These are phyloP conservation scores for Cryptus viduatorius DNA, from an alignment of 2,888 invertebrate species.

Conservation along the genomic window DNA sequence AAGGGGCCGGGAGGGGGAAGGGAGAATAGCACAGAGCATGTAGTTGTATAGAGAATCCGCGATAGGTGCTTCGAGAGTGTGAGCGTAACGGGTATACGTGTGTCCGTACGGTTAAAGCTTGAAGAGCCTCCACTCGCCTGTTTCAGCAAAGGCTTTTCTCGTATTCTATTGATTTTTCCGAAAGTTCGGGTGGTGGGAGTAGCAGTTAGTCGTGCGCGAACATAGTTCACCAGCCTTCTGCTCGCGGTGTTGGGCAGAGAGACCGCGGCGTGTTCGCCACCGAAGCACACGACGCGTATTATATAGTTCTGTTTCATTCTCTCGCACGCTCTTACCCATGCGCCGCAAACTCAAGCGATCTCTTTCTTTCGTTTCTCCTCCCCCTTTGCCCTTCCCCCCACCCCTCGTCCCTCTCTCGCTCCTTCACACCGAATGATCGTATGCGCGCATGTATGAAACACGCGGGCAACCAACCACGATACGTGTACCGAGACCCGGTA, in stretches of 20 bases:
- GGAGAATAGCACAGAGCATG: constrained; percentile 41
- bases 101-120: constrained; percentile 56
- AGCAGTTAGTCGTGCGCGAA: constrained; percentile 77
- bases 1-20: constrained; percentile 62
- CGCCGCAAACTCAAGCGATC: constrained; percentile 33
- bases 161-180: constrained; percentile 89
- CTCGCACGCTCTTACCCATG: constrained; percentile 10
- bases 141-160: constrained; percentile 84
- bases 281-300: constrained; percentile 63
- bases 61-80: constrained; percentile 39
- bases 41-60: constrained; percentile 28
- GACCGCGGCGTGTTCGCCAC: constrained; percentile 62
- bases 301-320: neutral
- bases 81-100: constrained; percentile 53
- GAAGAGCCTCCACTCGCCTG: constrained; percentile 75
- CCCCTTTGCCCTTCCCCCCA: constrained; percentile 53
- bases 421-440: constrained; percentile 55
- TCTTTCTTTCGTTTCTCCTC: constrained; percentile 50
- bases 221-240: constrained; percentile 64
- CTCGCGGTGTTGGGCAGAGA: constrained; percentile 67
- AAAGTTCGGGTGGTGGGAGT: constrained; percentile 85
- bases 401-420: constrained; percentile 51
- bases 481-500: constrained; percentile 17
- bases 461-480: constrained; percentile 62
- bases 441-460: constrained; percentile 56